Percentiles rank a stretch among this genome's conserved stretches.
These are phyloP conservation scores for Drosophila punjabiensis DNA, from an alignment of 1,140 invertebrate species.

Conservation along the genomic window DNA sequence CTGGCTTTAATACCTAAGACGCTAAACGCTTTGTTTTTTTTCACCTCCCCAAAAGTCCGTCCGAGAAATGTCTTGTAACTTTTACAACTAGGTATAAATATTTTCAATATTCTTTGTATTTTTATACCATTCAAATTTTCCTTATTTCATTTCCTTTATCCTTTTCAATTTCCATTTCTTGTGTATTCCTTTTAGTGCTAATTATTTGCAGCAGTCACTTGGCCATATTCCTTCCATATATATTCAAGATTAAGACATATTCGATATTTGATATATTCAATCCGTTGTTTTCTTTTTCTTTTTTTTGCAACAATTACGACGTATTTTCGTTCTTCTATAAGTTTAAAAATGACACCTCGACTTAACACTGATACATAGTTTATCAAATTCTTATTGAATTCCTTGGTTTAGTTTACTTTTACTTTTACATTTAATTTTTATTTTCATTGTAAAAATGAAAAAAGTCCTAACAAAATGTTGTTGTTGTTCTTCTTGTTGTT, in stretches of 20 bases:
- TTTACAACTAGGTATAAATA: conserved; percentile 53
- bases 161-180: conserved; percentile 45
- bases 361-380: conserved; percentile 69
- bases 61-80: conserved; percentile 26
- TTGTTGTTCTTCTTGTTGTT: conserved; percentile 25
- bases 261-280: conserved; percentile 53
- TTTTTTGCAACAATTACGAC: conserved; percentile 47
- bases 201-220: conserved; percentile 74
- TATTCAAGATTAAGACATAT: conserved; percentile 43
- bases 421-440: conserved; percentile 32
- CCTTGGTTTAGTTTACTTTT: conserved; percentile 36
- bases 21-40: conserved; percentile 33
- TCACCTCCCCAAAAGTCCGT: conserved; percentile 34
- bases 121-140: not conserved
- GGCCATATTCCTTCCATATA: conserved; percentile 64
- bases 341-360: conserved; percentile 56
- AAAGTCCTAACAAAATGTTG: conserved; percentile 69
- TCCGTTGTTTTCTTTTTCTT: conserved; percentile 13
- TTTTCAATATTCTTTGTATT: conserved; percentile 16
- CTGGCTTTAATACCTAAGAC: conserved; percentile 59
- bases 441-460: conserved; percentile 72
- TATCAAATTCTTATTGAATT: conserved; percentile 74
- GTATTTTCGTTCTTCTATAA: conserved; percentile 32
- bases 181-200: conserved; percentile 32
- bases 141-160: conserved; percentile 2